Percentiles rank a stretch among this genome's conserved stretches.
Conservation (phyloP, 2,888 invertebrate genomes). For the Lathronympha strigana region DNA sequence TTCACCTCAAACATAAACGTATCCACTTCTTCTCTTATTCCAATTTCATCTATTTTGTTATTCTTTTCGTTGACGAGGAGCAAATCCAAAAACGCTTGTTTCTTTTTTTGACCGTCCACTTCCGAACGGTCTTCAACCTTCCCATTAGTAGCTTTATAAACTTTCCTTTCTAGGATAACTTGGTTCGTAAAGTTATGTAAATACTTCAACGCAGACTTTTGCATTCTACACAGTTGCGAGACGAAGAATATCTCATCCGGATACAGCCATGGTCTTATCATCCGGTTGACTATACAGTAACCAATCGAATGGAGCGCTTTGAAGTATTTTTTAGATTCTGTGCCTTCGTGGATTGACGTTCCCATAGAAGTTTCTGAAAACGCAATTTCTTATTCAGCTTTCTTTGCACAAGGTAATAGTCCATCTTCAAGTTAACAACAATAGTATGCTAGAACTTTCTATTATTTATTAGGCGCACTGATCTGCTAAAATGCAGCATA, state of each 20-base stretch:
- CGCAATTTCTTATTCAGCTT: background rate
- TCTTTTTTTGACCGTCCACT: constrained; percentile 62
- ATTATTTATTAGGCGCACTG: too few relatives aligned
- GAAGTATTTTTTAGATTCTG: constrained; percentile 63
- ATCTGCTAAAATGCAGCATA: too few relatives aligned
- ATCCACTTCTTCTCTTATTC: constrained; percentile 86
- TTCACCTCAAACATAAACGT: constrained; percentile 87
- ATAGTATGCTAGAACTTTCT: too few relatives aligned
- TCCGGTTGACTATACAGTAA: constrained; percentile 45
- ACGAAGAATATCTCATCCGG: constrained; percentile 69
- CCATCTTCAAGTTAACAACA: too few relatives aligned
- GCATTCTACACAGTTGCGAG: constrained; percentile 64
- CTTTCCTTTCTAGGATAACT: constrained; percentile 64
- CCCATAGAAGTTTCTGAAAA: constrained; percentile 78
- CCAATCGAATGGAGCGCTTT: constrained; percentile 61
- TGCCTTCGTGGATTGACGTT: constrained; percentile 58
- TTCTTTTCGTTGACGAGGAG: constrained; percentile 80
- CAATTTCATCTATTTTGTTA: constrained; percentile 78
- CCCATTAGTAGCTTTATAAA: constrained; percentile 2
- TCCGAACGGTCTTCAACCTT: constrained; percentile 36
- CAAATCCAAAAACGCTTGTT: constrained; percentile 84
- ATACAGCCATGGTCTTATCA: constrained; percentile 78
- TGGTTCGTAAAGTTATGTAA: constrained; percentile 74
- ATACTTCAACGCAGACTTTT: constrained; percentile 67
- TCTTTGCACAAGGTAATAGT: background rate